Evolutionary conservation across 2,113 vertebrate species (phyloP), one percentile per base, ranked within the genome.

Genomic region (Phainopepla nitens): DNA sequence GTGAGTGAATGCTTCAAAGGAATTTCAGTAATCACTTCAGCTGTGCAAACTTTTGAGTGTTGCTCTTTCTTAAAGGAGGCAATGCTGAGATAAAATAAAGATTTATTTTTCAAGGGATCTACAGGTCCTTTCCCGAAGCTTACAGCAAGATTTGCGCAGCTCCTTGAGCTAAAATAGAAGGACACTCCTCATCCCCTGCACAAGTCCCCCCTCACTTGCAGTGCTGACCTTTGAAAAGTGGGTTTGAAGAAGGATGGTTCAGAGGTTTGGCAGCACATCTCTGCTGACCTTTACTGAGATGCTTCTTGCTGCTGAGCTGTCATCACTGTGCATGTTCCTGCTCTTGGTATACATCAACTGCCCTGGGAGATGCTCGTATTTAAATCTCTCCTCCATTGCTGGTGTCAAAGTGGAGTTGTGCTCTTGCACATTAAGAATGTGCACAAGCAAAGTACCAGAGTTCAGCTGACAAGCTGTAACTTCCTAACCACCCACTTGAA

Each of bases 361-460:
- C 0, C 0, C 29, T 13, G 58, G 0, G 2, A 85, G 77, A 64
- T 11, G 6, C 70, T 75, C 0, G 0, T 17, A 41, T 25, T 77
- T 66, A 29, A 41, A 54, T 39, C 56, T 66, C 56, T 83, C 28
- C 35, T 60, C 45, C 10, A 0, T n/a, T 0, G 0, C 42, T 47
- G 0, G 0, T 18, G 35, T 58, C 56, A 33, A 62, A 54, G 33
- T 3, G 1, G 29, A 71, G 39, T 20, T 86, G 33, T 42, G 42
- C 69, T 58, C 49, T 47, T 62, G 24, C 64, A 31, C 18, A 3
- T 22, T 10, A 31, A 47, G 27, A 41, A 50, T 0, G 0, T 20
- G 23, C n/a, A 22, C 11, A 57, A 81, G 56, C 33, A 83, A 87
- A 95, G 58, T 14, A 39, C 50, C 35, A 70, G 71, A 22, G 18